Percentiles rank a stretch among this genome's conserved stretches.
These are phyloP conservation scores for Philhelius pedissequus DNA, from an alignment of 2,888 invertebrate species.

Conservation along the genomic window DNA sequence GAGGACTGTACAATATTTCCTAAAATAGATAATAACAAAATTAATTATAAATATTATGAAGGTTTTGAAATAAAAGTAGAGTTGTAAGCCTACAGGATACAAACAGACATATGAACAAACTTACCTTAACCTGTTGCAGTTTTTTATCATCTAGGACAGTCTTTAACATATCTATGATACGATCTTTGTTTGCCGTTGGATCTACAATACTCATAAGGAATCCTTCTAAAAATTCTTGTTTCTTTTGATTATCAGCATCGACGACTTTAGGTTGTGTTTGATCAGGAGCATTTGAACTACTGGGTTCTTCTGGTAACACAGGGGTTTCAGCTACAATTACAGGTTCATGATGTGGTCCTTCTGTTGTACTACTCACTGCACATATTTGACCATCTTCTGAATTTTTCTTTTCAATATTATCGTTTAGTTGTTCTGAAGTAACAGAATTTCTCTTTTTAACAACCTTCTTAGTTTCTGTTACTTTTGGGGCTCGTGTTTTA, in stretches of 20 bases:
- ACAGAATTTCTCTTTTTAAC: neutral
- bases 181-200: constrained; percentile 70
- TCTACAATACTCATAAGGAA: constrained; percentile 72
- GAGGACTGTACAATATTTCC: constrained; percentile 48
- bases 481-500: neutral
- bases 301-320: constrained; percentile 64
- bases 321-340: neutral
- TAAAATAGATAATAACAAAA: neutral
- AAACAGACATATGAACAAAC: too few relatives aligned
- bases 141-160: constrained; percentile 72
- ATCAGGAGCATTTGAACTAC: constrained; percentile 60
- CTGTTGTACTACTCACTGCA: constrained; percentile 71
- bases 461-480: neutral
- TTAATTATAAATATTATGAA: too few relatives aligned
- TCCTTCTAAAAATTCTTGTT: constrained; percentile 70
- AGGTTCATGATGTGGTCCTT: constrained; percentile 12
- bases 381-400: constrained; percentile 69
- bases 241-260: constrained; percentile 64
- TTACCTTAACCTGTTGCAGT: constrained; percentile 71
- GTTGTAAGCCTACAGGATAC: too few relatives aligned
- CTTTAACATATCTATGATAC: constrained; percentile 71
- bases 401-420: constrained; percentile 6
- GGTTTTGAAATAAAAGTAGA: too few relatives aligned
- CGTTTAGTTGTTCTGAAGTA: neutral
- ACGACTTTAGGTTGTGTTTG: constrained; percentile 10